A percentile compares a stretch with the other conserved stretches of the same genome.
phyloP scores from a whole-genome alignment of 2,113 vertebrate species.

The Pseudorectes ferrugineus region DNA sequence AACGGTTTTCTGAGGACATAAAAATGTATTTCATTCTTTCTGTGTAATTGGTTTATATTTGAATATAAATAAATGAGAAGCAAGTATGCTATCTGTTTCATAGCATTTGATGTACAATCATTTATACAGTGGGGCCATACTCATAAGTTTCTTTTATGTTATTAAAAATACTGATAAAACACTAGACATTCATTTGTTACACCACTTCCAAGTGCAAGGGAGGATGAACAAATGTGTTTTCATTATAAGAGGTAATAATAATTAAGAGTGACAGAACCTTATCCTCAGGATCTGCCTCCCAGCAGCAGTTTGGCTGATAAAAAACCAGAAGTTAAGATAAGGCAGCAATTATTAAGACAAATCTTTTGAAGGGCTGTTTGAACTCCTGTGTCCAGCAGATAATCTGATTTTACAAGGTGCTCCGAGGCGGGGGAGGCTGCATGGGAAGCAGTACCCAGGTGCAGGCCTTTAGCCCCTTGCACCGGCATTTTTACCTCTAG shows the following conservation, averaged over 20 bases:
- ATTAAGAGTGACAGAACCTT: constrained; percentile 64
- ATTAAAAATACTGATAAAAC: constrained; percentile 51
- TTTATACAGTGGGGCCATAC: neutral
- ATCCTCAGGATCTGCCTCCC: constrained; percentile 54
- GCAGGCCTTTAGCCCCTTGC: constrained; percentile 72
- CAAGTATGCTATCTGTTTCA: neutral
- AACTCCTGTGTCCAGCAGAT: constrained; percentile 61
- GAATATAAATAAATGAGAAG: constrained; percentile 13
- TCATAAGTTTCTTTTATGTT: neutral
- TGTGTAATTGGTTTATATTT: constrained; percentile 17
- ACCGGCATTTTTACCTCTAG: constrained; percentile 64
- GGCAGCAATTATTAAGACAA: constrained; percentile 65
- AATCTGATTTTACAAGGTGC: constrained; percentile 69
- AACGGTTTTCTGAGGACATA: neutral
- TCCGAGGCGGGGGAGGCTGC: neutral
- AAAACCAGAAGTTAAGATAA: constrained; percentile 63
- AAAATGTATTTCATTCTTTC: neutral
- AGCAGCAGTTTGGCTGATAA: constrained; percentile 60
- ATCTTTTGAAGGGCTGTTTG: constrained; percentile 65
- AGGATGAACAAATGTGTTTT: constrained; percentile 56
- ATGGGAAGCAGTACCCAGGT: constrained; percentile 70
- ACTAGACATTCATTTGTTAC: constrained; percentile 17
- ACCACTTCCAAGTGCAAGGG: constrained; percentile 31
- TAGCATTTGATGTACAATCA: constrained; percentile 5
- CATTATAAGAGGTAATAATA: constrained; percentile 61